phyloP scores from a whole-genome alignment of 53 echinoderm and acorn worm species.

The Pentamera pediparva region DNA sequence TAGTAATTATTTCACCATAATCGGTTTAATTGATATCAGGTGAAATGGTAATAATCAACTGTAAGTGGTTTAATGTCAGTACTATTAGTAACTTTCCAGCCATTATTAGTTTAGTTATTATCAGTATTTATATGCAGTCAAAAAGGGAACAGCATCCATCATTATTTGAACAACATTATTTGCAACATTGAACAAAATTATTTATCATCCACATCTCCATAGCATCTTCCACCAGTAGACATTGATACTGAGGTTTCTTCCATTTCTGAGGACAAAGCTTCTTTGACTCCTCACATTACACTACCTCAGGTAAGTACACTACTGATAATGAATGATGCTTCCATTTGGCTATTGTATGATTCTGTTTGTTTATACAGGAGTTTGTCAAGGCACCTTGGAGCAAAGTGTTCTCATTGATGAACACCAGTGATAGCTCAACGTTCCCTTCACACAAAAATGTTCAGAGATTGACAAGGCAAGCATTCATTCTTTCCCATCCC shows the following conservation, averaged over 20 bases:
- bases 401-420: too few relatives aligned
- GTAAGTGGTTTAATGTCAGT: too few relatives aligned
- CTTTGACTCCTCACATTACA: background rate
- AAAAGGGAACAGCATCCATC: too few relatives aligned
- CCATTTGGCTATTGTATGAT: background rate
- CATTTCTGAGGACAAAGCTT: background rate
- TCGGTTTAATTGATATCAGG: too few relatives aligned
- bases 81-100: background rate
- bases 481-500: too few relatives aligned
- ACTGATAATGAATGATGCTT: background rate
- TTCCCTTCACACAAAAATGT: background rate
- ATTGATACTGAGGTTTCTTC: slow-evolving; percentile 32
- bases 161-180: too few relatives aligned
- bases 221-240: slow-evolving; percentile 30
- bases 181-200: background rate
- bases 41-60: too few relatives aligned
- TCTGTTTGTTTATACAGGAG: too few relatives aligned
- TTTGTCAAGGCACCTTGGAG: background rate
- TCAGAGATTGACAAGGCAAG: too few relatives aligned
- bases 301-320: slow-evolving; percentile 1
- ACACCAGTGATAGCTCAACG: background rate
- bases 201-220: background rate
- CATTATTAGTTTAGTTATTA: background rate
- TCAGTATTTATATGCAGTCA: too few relatives aligned
- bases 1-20: too few relatives aligned